These are phyloP conservation scores for Pipra filicauda DNA, from an alignment of 2,113 vertebrate species.

Conservation along the genomic window DNA sequence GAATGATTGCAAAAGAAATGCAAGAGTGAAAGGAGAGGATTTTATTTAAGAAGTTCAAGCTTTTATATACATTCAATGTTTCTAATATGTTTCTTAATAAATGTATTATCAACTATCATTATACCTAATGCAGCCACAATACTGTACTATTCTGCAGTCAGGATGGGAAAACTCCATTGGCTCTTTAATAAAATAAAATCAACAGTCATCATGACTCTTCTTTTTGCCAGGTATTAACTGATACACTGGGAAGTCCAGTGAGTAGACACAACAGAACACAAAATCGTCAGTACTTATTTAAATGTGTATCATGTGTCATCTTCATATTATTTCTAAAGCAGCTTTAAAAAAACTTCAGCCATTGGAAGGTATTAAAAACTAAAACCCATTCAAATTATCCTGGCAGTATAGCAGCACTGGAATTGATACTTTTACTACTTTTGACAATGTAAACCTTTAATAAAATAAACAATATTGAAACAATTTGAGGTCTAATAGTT, in stretches of 20 bases:
- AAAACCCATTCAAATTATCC: constrained; percentile 66
- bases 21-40: constrained; percentile 19
- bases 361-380: constrained; percentile 59
- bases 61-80: constrained; percentile 76
- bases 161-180: constrained; percentile 27
- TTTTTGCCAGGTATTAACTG: constrained; percentile 45
- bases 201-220: constrained; percentile 51
- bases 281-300: constrained; percentile 64
- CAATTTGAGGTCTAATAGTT: constrained; percentile 70
- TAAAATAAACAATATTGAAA: constrained; percentile 72
- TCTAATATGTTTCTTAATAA: constrained; percentile 70
- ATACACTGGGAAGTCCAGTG: constrained; percentile 63
- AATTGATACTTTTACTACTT: constrained; percentile 60
- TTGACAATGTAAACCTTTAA: constrained; percentile 78
- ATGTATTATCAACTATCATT: constrained; percentile 66
- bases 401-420: constrained; percentile 79
- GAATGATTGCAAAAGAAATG: constrained; percentile 49
- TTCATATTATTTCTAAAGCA: constrained; percentile 78
- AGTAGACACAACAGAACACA: constrained; percentile 66
- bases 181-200: constrained; percentile 62
- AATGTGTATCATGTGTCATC: constrained; percentile 49
- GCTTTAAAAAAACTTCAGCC: constrained; percentile 66
- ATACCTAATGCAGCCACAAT: constrained; percentile 67
- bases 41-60: constrained; percentile 65
- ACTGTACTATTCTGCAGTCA: constrained; percentile 68